Percentiles rank a stretch among this genome's conserved stretches.
Evolutionary conservation across 1,140 invertebrate genomes (phyloP).

Genomic region (Chymomyza costata): DNA sequence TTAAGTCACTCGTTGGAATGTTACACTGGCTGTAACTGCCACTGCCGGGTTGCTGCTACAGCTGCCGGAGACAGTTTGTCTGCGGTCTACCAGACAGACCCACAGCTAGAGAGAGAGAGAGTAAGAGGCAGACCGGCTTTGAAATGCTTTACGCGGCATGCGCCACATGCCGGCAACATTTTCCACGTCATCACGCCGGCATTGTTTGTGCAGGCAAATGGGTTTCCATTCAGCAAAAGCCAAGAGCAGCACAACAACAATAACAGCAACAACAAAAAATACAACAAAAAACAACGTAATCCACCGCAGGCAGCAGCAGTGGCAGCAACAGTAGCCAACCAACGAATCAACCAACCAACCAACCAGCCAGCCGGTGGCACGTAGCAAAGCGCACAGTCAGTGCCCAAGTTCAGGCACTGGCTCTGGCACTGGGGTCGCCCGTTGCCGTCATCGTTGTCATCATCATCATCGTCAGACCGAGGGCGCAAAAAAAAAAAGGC

Average conservation of each 20-base stretch:
- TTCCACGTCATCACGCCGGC: conserved; percentile 63
- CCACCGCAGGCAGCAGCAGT: conserved; percentile 1
- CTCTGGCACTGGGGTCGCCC: conserved; percentile 8
- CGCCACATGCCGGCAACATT: conserved; percentile 37
- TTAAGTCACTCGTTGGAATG: conserved; percentile 61
- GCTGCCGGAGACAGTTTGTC: conserved; percentile 48
- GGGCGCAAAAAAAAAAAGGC: conserved; percentile 11
- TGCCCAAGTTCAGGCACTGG: too few species aligned
- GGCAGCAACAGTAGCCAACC: background rate
- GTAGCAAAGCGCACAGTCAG: conserved; percentile 19
- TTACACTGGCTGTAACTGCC: background rate
- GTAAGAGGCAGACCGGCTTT: background rate
- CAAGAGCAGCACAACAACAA: conserved; percentile 16
- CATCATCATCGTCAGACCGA: background rate
- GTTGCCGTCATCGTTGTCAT: conserved; percentile 3
- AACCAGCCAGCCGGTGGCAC: conserved; percentile 16
- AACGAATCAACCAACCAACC: background rate
- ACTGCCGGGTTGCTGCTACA: conserved; percentile 10
- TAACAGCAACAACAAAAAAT: conserved; percentile 20
- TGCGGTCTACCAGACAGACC: conserved; percentile 25
- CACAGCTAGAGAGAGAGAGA: background rate
- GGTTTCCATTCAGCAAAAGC: conserved; percentile 25
- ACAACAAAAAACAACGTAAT: conserved; percentile 9
- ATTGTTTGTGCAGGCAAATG: conserved; percentile 39
- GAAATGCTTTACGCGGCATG: conserved; percentile 23